Evolutionary conservation across 2,888 invertebrate genomes (phyloP).

Genomic region (Mycalesis mineus): DNA sequence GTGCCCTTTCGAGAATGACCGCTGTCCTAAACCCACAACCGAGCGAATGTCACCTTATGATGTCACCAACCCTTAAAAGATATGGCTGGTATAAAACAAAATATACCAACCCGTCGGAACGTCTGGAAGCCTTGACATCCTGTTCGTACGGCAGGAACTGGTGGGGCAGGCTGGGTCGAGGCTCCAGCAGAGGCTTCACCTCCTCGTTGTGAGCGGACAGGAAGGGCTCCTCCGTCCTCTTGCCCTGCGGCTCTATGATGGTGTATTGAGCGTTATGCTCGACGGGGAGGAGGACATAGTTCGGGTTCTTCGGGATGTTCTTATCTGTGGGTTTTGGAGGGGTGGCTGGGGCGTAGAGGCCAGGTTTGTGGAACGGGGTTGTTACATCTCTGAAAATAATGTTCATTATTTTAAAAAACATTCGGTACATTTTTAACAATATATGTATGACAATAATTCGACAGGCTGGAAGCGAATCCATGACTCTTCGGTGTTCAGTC

Average conservation of each 20-base stretch:
- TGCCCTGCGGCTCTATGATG: slow-evolving; percentile 55
- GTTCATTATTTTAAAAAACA: not conserved
- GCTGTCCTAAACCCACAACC: no score
- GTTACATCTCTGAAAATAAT: slow-evolving; percentile 54
- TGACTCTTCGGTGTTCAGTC: no score
- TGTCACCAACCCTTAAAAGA: no score
- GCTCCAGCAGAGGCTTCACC: slow-evolving; percentile 62
- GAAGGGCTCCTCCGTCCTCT: slow-evolving; percentile 51
- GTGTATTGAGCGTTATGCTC: slow-evolving; percentile 58
- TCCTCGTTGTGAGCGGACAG: slow-evolving; percentile 55
- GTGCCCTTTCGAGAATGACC: no score
- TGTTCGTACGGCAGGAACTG: slow-evolving; percentile 56
- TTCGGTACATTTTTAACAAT: no score
- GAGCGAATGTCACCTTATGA: no score
- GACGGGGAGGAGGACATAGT: slow-evolving; percentile 61
- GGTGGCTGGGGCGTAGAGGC: slow-evolving; percentile 71
- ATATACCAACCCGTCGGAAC: slow-evolving; percentile 45
- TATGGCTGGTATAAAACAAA: not conserved
- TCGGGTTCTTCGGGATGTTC: slow-evolving; percentile 38
- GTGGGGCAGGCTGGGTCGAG: slow-evolving; percentile 44
- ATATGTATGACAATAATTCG: no score
- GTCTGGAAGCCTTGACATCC: slow-evolving; percentile 44
- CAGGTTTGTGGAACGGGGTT: slow-evolving; percentile 70
- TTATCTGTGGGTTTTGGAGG: slow-evolving; percentile 64
- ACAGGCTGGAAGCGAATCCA: no score